Percentiles rank a stretch among this genome's conserved stretches.
These are phyloP conservation scores for Psephotus haematonotus DNA, from an alignment of 2,113 vertebrate species.

Conservation along the genomic window DNA sequence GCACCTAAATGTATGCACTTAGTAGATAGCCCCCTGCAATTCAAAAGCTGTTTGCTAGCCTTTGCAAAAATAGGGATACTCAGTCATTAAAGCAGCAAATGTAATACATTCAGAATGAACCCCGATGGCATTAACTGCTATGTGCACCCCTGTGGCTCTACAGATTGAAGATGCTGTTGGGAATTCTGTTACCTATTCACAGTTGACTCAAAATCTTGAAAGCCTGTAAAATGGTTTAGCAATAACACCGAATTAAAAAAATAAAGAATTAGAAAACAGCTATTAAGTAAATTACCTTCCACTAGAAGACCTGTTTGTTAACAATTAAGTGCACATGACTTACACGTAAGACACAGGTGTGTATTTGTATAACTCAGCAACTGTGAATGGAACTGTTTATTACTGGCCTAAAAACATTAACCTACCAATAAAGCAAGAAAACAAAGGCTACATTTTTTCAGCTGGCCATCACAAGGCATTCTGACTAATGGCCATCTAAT, in stretches of 20 bases:
- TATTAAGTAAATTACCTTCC: background rate
- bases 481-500: background rate
- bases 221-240: background rate
- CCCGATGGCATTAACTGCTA: background rate
- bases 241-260: background rate
- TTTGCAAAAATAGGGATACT: background rate
- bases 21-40: background rate
- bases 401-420: background rate
- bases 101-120: background rate
- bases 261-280: background rate
- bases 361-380: background rate
- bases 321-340: background rate
- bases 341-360: fast-evolving
- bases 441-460: background rate
- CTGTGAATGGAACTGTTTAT: background rate
- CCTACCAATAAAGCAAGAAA: background rate
- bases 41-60: background rate
- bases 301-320: background rate
- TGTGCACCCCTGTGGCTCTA: background rate
- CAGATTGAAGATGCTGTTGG: background rate
- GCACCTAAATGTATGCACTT: background rate
- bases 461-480: background rate
- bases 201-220: background rate
- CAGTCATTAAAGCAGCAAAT: background rate
- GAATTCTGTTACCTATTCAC: background rate